phyloP scores from a whole-genome alignment of 2,888 invertebrate genomes.

The Drosophila merina region DNA sequence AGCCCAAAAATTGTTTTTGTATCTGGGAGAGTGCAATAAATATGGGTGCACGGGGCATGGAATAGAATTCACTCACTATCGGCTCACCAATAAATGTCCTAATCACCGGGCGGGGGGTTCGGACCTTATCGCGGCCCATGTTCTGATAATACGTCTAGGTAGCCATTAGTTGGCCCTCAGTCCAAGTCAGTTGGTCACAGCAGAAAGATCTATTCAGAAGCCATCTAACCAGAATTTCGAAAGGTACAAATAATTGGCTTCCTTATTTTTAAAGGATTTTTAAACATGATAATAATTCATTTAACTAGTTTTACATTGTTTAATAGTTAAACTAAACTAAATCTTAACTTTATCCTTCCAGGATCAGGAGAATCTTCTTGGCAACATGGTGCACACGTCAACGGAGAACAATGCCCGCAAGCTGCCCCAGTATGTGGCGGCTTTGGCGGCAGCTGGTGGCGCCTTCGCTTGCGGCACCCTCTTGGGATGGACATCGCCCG shows the following conservation, averaged over 20 bases:
- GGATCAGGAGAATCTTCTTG: conserved; percentile 81
- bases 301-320: no score
- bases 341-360: conserved; percentile 32
- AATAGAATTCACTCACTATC: conserved; percentile 45
- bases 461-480: conserved; percentile 91
- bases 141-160: conserved; percentile 47
- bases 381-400: conserved; percentile 79
- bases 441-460: conserved; percentile 88
- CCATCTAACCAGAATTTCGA: neutral
- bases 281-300: neutral
- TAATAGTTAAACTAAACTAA: neutral
- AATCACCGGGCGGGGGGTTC: conserved; percentile 44
- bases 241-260: neutral
- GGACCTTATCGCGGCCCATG: conserved; percentile 42
- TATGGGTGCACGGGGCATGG: conserved; percentile 13
- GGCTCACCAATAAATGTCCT: conserved; percentile 49
- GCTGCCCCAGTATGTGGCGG: conserved; percentile 83
- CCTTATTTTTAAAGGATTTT: neutral
- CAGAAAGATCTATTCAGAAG: conserved; percentile 22
- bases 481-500: conserved; percentile 91
- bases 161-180: conserved; percentile 40
- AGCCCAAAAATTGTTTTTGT: neutral
- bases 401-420: conserved; percentile 67
- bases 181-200: conserved; percentile 41
- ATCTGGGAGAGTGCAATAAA: conserved; percentile 17